Evolutionary conservation across 2,888 invertebrate genomes (phyloP).

Genomic region (Prionchulus punctatus): DNA sequence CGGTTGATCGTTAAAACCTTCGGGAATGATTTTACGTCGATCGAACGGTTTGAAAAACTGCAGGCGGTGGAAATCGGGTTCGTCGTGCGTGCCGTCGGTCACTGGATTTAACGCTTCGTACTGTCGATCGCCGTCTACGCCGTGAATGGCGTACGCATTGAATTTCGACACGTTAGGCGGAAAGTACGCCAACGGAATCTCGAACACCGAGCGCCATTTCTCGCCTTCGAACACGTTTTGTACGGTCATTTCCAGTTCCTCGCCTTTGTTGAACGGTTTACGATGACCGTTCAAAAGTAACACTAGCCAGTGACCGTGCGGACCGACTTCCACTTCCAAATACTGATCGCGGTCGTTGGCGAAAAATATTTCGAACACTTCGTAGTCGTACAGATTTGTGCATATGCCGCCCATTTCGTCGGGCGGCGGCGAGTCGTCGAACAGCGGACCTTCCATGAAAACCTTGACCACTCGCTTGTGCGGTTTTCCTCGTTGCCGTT

Average conservation of each 20-base stretch:
- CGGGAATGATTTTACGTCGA: conserved; percentile 21
- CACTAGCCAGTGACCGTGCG: conserved; percentile 37
- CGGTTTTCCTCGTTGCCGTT: conserved; percentile 20
- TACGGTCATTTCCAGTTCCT: conserved; percentile 24
- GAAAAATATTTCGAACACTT: conserved; percentile 42
- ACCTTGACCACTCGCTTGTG: conserved; percentile 25
- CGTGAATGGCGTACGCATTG: conserved; percentile 43
- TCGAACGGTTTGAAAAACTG: conserved; percentile 34
- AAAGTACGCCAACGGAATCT: conserved; percentile 38
- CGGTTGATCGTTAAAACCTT: conserved; percentile 22
- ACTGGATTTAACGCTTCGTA: conserved; percentile 40
- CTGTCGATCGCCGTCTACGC: conserved; percentile 32
- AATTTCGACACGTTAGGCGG: conserved; percentile 37
- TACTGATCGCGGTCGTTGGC: conserved; percentile 38
- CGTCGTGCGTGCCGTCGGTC: conserved; percentile 28
- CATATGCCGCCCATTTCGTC: conserved; percentile 22
- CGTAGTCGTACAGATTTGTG: conserved; percentile 26
- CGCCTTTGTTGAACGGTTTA: conserved; percentile 35
- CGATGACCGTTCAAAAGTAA: conserved; percentile 36
- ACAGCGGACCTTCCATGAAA: conserved; percentile 17
- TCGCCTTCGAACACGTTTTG: conserved; percentile 17
- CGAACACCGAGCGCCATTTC: conserved; percentile 34
- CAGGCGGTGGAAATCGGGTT: conserved; percentile 40
- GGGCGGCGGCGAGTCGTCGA: conserved; percentile 27
- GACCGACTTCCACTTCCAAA: conserved; percentile 37